phyloP scores from a whole-genome alignment of 2,888 invertebrate genomes.

The Strigamia maritima region DNA sequence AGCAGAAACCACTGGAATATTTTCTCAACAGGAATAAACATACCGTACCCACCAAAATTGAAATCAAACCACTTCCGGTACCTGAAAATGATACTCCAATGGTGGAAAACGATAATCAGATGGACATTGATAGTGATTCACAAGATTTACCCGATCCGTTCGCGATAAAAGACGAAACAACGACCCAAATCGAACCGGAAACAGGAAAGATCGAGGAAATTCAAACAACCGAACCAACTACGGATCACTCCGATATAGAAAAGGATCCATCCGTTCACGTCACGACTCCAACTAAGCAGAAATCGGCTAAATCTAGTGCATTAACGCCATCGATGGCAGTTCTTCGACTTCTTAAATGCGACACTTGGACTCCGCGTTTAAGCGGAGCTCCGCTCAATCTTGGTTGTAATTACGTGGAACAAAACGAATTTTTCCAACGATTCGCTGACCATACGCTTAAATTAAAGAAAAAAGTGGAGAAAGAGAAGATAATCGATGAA shows the following conservation, averaged over 20 bases:
- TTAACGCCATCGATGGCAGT: neutral
- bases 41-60: constrained; percentile 13
- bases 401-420: constrained; percentile 57
- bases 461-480: constrained; percentile 50
- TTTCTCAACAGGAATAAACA: constrained; percentile 58
- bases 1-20: constrained; percentile 72
- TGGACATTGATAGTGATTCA: neutral
- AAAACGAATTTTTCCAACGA: constrained; percentile 67
- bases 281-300: neutral
- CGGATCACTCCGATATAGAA: neutral
- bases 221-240: neutral
- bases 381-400: constrained; percentile 61
- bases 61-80: neutral
- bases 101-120: neutral
- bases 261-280: neutral
- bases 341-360: constrained; percentile 45
- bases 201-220: neutral
- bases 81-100: neutral
- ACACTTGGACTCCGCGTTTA: constrained; percentile 54
- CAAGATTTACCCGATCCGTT: neutral
- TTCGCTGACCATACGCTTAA: constrained; percentile 63
- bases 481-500: constrained; percentile 49
- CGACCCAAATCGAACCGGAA: neutral
- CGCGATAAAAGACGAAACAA: neutral
- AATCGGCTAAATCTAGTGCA: neutral